phyloP scores from a whole-genome alignment of 2,888 invertebrate species.

The Dichetophora obliterata region DNA sequence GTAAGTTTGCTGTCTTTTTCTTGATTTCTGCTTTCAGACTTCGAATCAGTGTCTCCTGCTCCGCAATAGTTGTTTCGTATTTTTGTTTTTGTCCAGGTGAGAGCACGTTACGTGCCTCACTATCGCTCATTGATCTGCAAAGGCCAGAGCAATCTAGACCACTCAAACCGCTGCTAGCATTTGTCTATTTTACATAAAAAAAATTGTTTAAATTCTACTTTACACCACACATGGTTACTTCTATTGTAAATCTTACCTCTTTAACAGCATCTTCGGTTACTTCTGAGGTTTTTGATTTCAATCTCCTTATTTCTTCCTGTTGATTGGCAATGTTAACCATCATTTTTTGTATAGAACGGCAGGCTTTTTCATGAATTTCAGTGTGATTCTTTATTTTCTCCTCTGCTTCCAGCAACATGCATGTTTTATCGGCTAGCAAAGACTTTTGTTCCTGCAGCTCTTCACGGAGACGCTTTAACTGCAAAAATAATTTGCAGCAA shows the following conservation, averaged over 20 bases:
- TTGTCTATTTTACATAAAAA: background rate
- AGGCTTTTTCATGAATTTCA: conserved; percentile 63
- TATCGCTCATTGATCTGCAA: conserved; percentile 59
- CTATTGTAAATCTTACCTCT: conserved; percentile 53
- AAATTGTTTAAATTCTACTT: background rate
- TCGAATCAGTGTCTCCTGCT: conserved; percentile 73
- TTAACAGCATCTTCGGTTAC: conserved; percentile 56
- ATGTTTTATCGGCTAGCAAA: conserved; percentile 63
- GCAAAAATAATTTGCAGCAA: background rate
- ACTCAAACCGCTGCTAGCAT: conserved; percentile 19
- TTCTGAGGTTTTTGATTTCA: conserved; percentile 54
- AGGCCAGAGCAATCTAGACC: conserved; percentile 49
- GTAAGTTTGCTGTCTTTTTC: conserved; percentile 67
- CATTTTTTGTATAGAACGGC: conserved; percentile 65
- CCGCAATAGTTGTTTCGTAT: conserved; percentile 55
- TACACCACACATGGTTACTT: background rate
- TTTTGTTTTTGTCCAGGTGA: conserved; percentile 52
- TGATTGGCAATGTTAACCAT: conserved; percentile 61
- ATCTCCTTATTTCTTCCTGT: conserved; percentile 60
- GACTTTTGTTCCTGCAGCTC: conserved; percentile 58
- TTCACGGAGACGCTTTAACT: conserved; percentile 55
- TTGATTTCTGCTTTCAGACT: conserved; percentile 70
- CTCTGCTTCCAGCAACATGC: conserved; percentile 63
- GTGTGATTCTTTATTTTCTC: conserved; percentile 61
- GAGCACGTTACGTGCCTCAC: conserved; percentile 60